Percentiles rank a stretch among this genome's conserved stretches.
Conservation (phyloP, 2,888 invertebrate genomes). For the Elmis aenea region DNA sequence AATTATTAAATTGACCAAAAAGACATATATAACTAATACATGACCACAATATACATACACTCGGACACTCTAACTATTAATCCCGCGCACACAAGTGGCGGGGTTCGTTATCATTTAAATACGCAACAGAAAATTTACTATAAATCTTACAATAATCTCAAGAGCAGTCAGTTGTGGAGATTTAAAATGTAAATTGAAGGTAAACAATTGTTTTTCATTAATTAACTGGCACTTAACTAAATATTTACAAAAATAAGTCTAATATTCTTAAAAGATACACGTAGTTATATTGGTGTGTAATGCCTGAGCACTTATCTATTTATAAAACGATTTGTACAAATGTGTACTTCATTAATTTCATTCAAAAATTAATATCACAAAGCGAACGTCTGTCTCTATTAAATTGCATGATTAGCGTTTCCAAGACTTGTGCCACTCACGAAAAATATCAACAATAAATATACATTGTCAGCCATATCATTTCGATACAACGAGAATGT, state of each 20-base stretch:
- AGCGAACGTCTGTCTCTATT: too few species aligned
- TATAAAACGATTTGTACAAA: constrained; percentile 15
- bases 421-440: too few species aligned
- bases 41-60: constrained; percentile 37
- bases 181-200: too few species aligned
- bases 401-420: too few species aligned
- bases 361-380: too few species aligned
- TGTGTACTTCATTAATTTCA: too few species aligned
- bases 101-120: too few species aligned
- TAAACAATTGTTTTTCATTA: constrained; percentile 7
- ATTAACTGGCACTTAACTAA: constrained; percentile 41
- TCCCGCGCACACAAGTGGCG: too few species aligned
- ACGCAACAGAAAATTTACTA: not conserved
- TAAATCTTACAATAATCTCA: not conserved
- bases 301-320: constrained; percentile 30
- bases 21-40: constrained; percentile 37
- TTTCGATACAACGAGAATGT: too few species aligned
- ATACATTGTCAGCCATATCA: too few species aligned
- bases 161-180: too few species aligned
- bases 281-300: constrained; percentile 28
- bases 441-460: too few species aligned
- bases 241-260: constrained; percentile 46
- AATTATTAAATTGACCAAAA: not conserved
- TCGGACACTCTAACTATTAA: constrained; percentile 26
- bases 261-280: constrained; percentile 35